A percentile compares a stretch with the other conserved stretches of the same genome.
Evolutionary conservation across 2,888 invertebrate genomes (phyloP).

Genomic region (Chrysomela aeneicollis): DNA sequence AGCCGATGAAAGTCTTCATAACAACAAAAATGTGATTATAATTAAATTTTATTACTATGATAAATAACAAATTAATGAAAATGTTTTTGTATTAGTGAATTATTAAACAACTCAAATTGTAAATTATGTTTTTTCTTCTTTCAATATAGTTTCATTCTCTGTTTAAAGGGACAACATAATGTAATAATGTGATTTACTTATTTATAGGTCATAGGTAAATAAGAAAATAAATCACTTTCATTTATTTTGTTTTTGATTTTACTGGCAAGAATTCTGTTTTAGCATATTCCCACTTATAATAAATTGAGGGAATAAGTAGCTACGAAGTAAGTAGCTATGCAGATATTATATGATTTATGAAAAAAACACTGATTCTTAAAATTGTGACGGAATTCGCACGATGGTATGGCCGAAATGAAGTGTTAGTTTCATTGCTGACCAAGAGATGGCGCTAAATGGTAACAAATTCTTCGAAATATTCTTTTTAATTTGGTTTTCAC

Average conservation of each 20-base stretch:
- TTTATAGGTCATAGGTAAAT: slow-evolving; percentile 53
- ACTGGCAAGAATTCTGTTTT: neutral
- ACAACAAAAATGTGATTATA: slow-evolving; percentile 61
- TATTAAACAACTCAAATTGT: slow-evolving; percentile 57
- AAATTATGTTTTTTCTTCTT: slow-evolving; percentile 53
- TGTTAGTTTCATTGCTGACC: no score
- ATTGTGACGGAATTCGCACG: no score
- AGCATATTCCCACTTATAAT: neutral
- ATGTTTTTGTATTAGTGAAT: slow-evolving; percentile 62
- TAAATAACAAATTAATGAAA: slow-evolving; percentile 58
- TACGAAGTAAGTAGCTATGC: no score
- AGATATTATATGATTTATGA: no score
- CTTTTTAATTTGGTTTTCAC: no score
- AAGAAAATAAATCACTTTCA: slow-evolving; percentile 58
- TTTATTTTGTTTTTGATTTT: slow-evolving; percentile 16
- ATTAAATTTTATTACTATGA: slow-evolving; percentile 61
- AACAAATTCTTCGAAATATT: no score
- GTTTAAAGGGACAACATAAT: slow-evolving; percentile 56
- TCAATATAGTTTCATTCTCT: slow-evolving; percentile 42
- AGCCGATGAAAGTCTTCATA: slow-evolving; percentile 60
- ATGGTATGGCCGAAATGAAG: no score
- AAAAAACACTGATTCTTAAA: no score
- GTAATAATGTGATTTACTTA: slow-evolving; percentile 55
- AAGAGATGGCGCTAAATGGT: no score
- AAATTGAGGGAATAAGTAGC: neutral